These are phyloP conservation scores for Monoplex corrugatus DNA, from an alignment of 2,888 invertebrate genomes.

Conservation along the genomic window DNA sequence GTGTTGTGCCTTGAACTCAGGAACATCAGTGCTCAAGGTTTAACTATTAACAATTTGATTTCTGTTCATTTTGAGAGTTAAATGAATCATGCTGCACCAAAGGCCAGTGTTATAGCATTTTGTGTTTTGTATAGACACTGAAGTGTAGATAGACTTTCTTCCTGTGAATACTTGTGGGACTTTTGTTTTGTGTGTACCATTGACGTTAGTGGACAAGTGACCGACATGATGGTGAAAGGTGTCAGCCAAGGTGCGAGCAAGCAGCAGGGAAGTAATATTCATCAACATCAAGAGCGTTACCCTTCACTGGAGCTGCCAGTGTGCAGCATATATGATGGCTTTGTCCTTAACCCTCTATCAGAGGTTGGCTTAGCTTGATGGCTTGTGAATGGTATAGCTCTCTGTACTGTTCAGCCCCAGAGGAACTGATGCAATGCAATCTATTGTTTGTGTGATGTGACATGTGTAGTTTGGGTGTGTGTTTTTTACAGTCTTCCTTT, in stretches of 20 bases:
- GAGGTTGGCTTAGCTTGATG: constrained; percentile 64
- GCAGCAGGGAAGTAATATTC: constrained; percentile 45
- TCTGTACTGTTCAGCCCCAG: neutral
- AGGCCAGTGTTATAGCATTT: neutral
- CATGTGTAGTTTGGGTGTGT: too few relatives aligned
- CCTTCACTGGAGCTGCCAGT: constrained; percentile 53
- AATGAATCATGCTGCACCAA: too few relatives aligned
- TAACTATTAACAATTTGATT: too few relatives aligned
- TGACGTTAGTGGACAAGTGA: neutral
- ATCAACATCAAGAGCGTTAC: constrained; percentile 6
- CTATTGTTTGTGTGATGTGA: too few relatives aligned
- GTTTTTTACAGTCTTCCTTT: too few relatives aligned
- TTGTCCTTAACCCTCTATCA: constrained; percentile 63
- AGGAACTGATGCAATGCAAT: constrained; percentile 4
- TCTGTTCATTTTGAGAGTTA: too few relatives aligned
- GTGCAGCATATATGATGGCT: constrained; percentile 66
- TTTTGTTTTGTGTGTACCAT: neutral
- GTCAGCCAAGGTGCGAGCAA: constrained; percentile 17
- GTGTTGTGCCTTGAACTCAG: too few relatives aligned
- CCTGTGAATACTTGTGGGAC: too few relatives aligned
- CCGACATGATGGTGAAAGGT: constrained; percentile 18
- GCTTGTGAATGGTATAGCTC: constrained; percentile 22
- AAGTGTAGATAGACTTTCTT: neutral
- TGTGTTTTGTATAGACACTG: neutral
- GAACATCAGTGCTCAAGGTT: too few relatives aligned